A percentile compares a stretch with the other conserved stretches of the same genome.
phyloP scores from a whole-genome alignment of 2,797 vertebrate genomes.

The Pseudochromis fuscus region DNA sequence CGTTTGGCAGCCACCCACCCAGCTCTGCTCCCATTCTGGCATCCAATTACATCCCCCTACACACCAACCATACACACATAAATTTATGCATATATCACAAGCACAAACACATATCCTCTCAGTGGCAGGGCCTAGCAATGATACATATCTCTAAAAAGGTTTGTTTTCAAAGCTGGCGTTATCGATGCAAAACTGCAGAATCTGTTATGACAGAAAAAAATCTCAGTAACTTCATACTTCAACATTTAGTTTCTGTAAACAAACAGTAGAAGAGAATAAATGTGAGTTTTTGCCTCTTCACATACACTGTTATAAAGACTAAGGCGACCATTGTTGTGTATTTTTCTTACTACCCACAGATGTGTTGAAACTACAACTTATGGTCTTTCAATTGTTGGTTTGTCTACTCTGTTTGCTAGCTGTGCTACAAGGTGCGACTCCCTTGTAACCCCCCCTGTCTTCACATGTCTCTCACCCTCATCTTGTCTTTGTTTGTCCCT shows the following conservation, averaged over 20 bases:
- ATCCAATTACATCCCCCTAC: slow-evolving; percentile 15
- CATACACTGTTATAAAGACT: no score
- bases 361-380: no score
- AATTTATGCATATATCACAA: neutral
- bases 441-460: no score
- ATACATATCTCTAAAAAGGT: neutral
- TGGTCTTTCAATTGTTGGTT: no score
- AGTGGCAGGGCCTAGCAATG: neutral
- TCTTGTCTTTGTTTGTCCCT: no score
- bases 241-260: neutral
- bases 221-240: neutral
- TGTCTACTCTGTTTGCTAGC: no score
- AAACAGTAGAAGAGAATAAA: no score
- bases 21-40: slow-evolving; percentile 28
- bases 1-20: slow-evolving; percentile 47
- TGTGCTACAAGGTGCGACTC: no score
- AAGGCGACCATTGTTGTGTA: no score
- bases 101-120: neutral
- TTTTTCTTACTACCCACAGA: neutral
- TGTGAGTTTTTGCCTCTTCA: neutral
- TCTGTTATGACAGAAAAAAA: neutral
- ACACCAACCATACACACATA: slow-evolving; percentile 13
- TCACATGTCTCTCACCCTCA: no score
- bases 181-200: neutral
- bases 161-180: neutral